These are phyloP conservation scores for Mungos mungo DNA, from an alignment of 2,113 vertebrate species.

Conservation along the genomic window DNA sequence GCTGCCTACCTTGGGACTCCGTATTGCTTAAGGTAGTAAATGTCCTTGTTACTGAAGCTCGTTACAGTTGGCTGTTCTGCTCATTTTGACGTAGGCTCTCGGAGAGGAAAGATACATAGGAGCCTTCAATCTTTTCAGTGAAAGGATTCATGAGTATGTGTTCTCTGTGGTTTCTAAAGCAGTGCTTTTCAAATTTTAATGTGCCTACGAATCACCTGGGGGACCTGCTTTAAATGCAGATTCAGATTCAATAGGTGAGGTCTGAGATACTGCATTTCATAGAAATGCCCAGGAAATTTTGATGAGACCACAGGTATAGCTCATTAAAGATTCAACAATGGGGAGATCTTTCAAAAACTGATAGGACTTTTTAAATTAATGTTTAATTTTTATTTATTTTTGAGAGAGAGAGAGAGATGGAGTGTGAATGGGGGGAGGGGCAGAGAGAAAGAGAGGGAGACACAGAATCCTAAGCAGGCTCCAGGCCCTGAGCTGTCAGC, in stretches of 20 bases:
- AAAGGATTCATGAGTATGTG: background rate
- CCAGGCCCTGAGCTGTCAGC: too few species aligned
- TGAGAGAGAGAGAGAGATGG: too few species aligned
- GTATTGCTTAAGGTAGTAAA: background rate
- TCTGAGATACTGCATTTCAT: background rate
- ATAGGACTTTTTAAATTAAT: background rate
- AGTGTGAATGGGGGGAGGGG: too few species aligned
- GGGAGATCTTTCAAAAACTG: background rate
- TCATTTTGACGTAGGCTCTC: background rate
- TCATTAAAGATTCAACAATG: background rate
- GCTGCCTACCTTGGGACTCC: background rate
- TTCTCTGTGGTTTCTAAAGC: background rate
- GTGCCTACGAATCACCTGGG: background rate
- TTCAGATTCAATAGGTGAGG: background rate
- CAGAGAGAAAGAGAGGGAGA: too few species aligned
- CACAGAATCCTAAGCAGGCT: too few species aligned
- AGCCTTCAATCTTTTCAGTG: background rate
- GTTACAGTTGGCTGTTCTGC: background rate
- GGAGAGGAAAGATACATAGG: background rate
- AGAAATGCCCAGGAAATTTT: background rate
- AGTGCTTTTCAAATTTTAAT: background rate
- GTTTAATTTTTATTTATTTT: too few species aligned
- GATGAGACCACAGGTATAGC: background rate
- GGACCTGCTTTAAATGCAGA: background rate
- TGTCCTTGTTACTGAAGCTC: background rate